Base-by-base conservation (phyloP, 2,888 invertebrate species). In the Leptura quadrifasciata region DNA sequence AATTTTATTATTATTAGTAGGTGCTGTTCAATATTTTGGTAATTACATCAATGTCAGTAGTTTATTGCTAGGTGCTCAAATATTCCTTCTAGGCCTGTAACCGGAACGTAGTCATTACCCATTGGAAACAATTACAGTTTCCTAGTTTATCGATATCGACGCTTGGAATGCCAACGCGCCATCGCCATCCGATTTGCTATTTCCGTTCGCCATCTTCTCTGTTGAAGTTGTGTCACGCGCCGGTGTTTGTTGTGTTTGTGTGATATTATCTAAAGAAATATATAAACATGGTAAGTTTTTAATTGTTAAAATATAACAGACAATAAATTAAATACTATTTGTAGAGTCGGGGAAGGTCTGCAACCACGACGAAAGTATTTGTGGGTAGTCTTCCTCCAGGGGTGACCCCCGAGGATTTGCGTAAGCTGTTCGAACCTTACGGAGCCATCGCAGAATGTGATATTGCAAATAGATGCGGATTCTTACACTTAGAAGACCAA, bases 381-480 rank as follows among this genome's bases (percentile, higher is more conserved):
- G 96, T 98, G 86, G 98, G 98, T 80, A 96, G 97, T 89, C 90
- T 98, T 87, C 95, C 96, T 75, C 94, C 95, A 84, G 94, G 95
- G 84, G 95, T 96, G 81, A 94, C 95, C 85, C 93, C 94, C 72
- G 94, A 95, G 84, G 97, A 97, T 85, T 91, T 97, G 61, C 91
- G 95, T 63, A 93, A 93, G 81, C 90, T 97, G 67, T 98, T 98
- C 90, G 94, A 95, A 82, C 94, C 95, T 70, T 97, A 94, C 89
- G 97, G 97, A 61, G 92, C 92, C 73, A 97, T 98, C 6, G 95
- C 95, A 18, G 98, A 98, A 89, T 97, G 97, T 89, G 98, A 98
- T 88, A 96, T 98, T 75, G 95, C 98, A 91, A 97, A 97, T 88
- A 94, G 97, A 77, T 98, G 97, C 89, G 98, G 97, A 10, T 98